Evolutionary conservation across 2,888 invertebrate species (phyloP), one percentile per base, ranked within the genome.

Genomic region (Oxyscelio sp.): DNA sequence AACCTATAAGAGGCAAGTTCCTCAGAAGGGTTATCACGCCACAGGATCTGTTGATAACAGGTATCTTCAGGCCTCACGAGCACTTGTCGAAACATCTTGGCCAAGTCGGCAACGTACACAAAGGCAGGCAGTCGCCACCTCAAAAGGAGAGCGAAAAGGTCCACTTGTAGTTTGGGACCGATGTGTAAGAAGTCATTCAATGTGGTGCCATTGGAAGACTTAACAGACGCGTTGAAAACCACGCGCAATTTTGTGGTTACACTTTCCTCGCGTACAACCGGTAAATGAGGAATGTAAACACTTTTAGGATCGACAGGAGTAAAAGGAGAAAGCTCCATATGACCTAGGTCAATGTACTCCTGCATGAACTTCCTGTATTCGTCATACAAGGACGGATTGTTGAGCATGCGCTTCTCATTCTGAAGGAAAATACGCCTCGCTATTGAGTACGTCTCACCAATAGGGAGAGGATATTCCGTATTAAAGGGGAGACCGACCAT

Each of bases 351-450:
- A 22, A 34, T 38, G 70, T 87, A 88, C 40, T 85, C 88, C 45
- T 17, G 73, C 84, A 86, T 86, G 66, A 87, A 88, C 45, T 54
- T 61, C 4, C 13, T 43, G 50, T 83, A 89, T n/a, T 90, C 80
- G 9, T 54, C 5, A 22, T 83, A 68, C 5, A 90, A 54, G 6
- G 85, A 59, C 5, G 79, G 74, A 58, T 90, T 84, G 38, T 65
- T 71, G n/a, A 61, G 56, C 9, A 91, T 85, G 24, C 59, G 19
- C 2, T 11, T 17, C 38, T 3, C 48, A 19, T 0, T 38, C 13
- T 13, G 4, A 5, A 52, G 11, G 0, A 63, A 17, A 27, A 61
- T 40, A 4, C 27, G 9, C 13, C 34, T 50, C 0, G 65, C 75
- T 1, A 38, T 34, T 1, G 15, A 24, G 11, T 40, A 40, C 0